Evolutionary conservation across 2,888 invertebrate genomes (phyloP).

Genomic region (Tribolium freemani): DNA sequence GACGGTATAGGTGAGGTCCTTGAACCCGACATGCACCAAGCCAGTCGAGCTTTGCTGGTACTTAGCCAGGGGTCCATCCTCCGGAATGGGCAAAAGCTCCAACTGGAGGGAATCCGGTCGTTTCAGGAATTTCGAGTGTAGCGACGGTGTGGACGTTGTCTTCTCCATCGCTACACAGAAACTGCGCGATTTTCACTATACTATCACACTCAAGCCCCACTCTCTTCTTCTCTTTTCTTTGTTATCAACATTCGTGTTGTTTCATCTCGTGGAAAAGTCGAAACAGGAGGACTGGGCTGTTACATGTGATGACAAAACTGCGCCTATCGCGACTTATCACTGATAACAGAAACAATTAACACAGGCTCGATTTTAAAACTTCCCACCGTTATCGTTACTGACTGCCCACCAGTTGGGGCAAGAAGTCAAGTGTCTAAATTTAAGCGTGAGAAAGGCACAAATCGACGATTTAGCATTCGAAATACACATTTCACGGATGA

Average conservation of each 20-base stretch:
- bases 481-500: background rate
- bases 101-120: conserved; percentile 63
- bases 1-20: conserved; percentile 77
- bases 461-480: background rate
- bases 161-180: conserved; percentile 32
- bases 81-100: conserved; percentile 61
- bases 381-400: background rate
- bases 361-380: background rate
- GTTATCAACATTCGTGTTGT: conserved; percentile 19
- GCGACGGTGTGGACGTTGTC: conserved; percentile 15
- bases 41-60: conserved; percentile 48
- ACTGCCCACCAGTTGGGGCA: background rate
- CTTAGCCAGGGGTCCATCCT: conserved; percentile 54
- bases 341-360: too few relatives aligned
- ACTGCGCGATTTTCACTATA: conserved; percentile 34
- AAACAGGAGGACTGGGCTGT: too few relatives aligned
- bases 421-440: background rate
- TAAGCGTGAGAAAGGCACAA: background rate
- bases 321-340: too few relatives aligned
- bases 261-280: too few relatives aligned
- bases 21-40: conserved; percentile 76
- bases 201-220: conserved; percentile 36
- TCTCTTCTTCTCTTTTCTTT: conserved; percentile 33
- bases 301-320: too few relatives aligned
- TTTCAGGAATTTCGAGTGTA: conserved; percentile 39